Base-by-base conservation (phyloP, 1,140 invertebrate genomes). In the Carcinoscorpius rotundicauda region DNA sequence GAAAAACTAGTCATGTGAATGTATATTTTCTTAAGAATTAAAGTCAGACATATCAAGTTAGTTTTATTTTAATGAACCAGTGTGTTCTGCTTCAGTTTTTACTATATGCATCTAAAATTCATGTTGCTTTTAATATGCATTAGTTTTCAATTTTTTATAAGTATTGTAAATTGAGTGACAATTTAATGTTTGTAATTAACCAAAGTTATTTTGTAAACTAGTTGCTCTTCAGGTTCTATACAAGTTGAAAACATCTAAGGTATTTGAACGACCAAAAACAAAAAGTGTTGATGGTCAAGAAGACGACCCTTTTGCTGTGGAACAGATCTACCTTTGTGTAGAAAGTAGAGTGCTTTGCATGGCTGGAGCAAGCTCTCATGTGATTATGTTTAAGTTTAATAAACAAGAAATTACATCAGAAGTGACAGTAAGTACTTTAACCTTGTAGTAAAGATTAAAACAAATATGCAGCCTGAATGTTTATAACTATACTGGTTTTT, bases 211-310 rank as follows among this genome's bases (percentile, higher is more conserved):
- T 60, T 49, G 5, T 56, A 29, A 29, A 29, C 4, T 51, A 68
- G 89, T 91, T 58, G 88, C 87, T 52, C 81, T 99, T 9, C 92
- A 95, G 81, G 87, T 97, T 67, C 83, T 99, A 72, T 98, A 98
- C 81, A 97, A 97, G 84, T 79, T 98, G 72, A 98, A 98, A 82
- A 97, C 93, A 73, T 89, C 91, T 63, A 96, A 97, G 76, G 84
- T 94, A 61, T 96, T 97, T 80, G 89, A 96, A 76, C 86, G 87
- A 73, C 82, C 83, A 55, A 71, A 70, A 61, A 61, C 67, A 9
- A 68, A 72, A 60, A 78, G 73, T 73, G 72, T 71, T 62, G 75
- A 75, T 78, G 77, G 68, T 11, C 77, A 75, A 81, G 86, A 89
- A 65, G 89, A 93, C 66, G 91, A 94, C 77, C 92, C 92, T 4